These are phyloP conservation scores for Amazona ochrocephala DNA, from an alignment of 2,797 vertebrate genomes.

Conservation along the genomic window DNA sequence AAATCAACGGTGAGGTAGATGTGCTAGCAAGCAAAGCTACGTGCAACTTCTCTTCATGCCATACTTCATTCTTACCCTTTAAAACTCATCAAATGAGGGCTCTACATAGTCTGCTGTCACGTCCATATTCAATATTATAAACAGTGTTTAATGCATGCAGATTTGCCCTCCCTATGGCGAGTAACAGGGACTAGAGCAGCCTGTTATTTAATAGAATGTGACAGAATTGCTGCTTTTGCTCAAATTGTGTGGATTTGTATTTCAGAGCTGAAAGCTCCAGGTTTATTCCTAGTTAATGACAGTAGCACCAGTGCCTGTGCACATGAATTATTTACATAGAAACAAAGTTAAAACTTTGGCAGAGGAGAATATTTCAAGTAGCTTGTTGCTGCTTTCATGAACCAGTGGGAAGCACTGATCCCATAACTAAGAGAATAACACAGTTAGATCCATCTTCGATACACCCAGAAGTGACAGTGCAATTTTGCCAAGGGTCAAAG, in stretches of 20 bases:
- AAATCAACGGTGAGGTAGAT: not conserved
- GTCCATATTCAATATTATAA: not conserved
- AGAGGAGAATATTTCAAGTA: conserved; percentile 8
- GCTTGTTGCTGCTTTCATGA: conserved; percentile 24
- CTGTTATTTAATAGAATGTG: not conserved
- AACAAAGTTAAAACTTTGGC: conserved; percentile 43
- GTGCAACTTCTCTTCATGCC: not conserved
- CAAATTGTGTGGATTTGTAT: not conserved
- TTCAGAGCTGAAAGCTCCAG: not conserved
- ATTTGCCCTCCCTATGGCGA: not conserved
- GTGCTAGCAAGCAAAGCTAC: not conserved
- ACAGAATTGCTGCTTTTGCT: not conserved
- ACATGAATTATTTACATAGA: conserved; percentile 20
- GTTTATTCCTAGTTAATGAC: conserved; percentile 25
- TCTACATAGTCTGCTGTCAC: not conserved
- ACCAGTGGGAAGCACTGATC: not conserved
- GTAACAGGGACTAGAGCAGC: not conserved
- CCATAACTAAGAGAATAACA: not conserved
- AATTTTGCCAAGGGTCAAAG: conserved; percentile 30
- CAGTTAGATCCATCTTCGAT: not conserved
- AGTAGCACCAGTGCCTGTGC: not conserved
- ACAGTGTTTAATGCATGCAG: conserved; percentile 12
- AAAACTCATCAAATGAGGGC: not conserved
- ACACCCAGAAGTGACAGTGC: not conserved
- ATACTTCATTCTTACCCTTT: not conserved